Evolutionary conservation across 2,888 invertebrate species (phyloP), one percentile per base, ranked within the genome.

Genomic region (Drosophila picticornis): DNA sequence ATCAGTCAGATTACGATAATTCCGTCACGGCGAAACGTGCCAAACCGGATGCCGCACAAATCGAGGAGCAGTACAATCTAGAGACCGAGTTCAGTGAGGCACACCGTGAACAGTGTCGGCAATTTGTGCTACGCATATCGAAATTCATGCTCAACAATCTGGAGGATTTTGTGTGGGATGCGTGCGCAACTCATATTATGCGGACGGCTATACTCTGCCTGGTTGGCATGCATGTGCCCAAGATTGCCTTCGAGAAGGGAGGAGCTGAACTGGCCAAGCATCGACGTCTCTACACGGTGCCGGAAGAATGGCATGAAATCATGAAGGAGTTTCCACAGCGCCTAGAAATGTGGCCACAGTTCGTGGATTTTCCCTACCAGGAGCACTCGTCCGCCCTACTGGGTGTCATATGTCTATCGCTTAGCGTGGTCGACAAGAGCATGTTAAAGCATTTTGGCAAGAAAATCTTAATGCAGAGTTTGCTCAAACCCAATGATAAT

Each of bases 61-160:
- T 68, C 25, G 93, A 93, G 51, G 90, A 92, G 38, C 81, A 90
- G 10, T 93, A 92, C 77, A 92, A 92, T 75, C 63, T 90, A 29
- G 84, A 81, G 27, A 78, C 86, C 0, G 91, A 94, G 65, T 95
- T 94, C 53, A 88, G 91, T 2, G 84, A 93, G 7, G 93, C 94
- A 4, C 95, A 95, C 72, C 90, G 94, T n/a, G 87, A 94, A 38
- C 94, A 93, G 52, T 96, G 96, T 80, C 94, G 94, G 3, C 94
- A 95, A 16, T 96, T 96, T 91, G 95, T 96, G 1, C 75, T 96
- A 19, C 97, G 96, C 92, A 94, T 96, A 5, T 95, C 96, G 70
- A 96, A 95, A 93, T 98, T 96, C 92, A 94, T 96, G 29, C 92
- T 97, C 0, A 98, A 98, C 92, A 98, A 98, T 94, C 94, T 97